Percentiles rank a stretch among this genome's conserved stretches.
phyloP scores from a whole-genome alignment of 2,888 invertebrate genomes.

The Synanthedon andrenaeformis region DNA sequence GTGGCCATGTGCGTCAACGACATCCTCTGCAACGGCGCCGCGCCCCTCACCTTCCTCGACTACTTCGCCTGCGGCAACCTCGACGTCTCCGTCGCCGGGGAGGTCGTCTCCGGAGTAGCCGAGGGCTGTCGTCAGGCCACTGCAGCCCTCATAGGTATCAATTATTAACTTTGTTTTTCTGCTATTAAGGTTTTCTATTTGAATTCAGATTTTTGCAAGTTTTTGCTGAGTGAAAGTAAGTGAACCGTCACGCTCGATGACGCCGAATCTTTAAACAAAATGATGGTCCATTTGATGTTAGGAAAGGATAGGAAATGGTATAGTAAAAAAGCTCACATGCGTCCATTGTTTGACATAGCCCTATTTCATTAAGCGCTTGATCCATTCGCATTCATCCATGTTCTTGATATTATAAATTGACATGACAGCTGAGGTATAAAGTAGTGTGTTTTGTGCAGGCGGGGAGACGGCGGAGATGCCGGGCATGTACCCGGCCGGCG shows the following conservation, averaged over 20 bases:
- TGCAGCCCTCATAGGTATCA: conserved; percentile 85
- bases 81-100: conserved; percentile 75
- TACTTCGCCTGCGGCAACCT: conserved; percentile 93
- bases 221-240: too few relatives aligned
- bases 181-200: too few relatives aligned
- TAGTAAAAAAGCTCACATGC: too few relatives aligned
- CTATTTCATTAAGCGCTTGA: too few relatives aligned
- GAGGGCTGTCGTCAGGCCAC: conserved; percentile 87
- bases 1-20: conserved; percentile 99
- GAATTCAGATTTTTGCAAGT: not conserved
- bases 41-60: conserved; percentile 95
- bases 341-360: too few relatives aligned
- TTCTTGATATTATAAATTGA: too few relatives aligned
- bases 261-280: too few relatives aligned
- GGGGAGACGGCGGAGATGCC: conserved; percentile 98
- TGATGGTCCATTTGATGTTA: too few relatives aligned
- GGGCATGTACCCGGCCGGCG: conserved; percentile 85
- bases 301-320: too few relatives aligned
- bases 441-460: conserved; percentile 71
- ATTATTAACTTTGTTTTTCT: conserved; percentile 2
- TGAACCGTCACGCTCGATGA: too few relatives aligned
- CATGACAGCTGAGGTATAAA: too few relatives aligned
- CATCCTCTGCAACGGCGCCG: conserved; percentile 94
- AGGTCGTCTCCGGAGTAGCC: conserved; percentile 83
- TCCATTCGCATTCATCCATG: too few relatives aligned